Percentiles rank a stretch among this genome's conserved stretches.
Conservation (phyloP, 2,888 invertebrate species). For the Scrobipalpa costella region DNA sequence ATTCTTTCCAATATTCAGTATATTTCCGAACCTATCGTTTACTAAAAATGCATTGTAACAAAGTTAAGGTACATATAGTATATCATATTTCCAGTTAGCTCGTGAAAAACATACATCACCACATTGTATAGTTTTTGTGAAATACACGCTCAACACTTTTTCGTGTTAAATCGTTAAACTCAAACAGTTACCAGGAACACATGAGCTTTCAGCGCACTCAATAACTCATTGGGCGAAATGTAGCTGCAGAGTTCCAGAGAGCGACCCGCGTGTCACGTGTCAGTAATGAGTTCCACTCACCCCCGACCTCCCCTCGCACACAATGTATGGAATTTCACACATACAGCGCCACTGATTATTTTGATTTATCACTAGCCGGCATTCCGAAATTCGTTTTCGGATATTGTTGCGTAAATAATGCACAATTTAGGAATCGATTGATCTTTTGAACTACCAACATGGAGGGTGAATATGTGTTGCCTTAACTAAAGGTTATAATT, state of each 20-base stretch:
- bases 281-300: slow-evolving; percentile 74
- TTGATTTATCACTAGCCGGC: slow-evolving; percentile 61
- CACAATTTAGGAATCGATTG: slow-evolving; percentile 17
- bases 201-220: slow-evolving; percentile 73
- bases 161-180: slow-evolving; percentile 21
- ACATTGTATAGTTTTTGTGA: background rate
- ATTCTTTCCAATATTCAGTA: too few relatives aligned
- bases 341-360: slow-evolving; percentile 69
- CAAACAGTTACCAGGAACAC: slow-evolving; percentile 59
- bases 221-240: slow-evolving; percentile 79
- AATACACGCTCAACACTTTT: background rate
- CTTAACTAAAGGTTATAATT: too few relatives aligned
- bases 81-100: background rate
- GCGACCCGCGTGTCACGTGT: slow-evolving; percentile 75
- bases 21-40: too few relatives aligned
- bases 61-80: too few relatives aligned
- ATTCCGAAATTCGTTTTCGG: slow-evolving; percentile 20
- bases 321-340: slow-evolving; percentile 73
- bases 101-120: background rate
- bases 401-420: slow-evolving; percentile 24
- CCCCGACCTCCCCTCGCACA: slow-evolving; percentile 48
- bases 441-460: slow-evolving; percentile 4
- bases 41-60: too few relatives aligned
- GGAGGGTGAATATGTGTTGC: background rate
- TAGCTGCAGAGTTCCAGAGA: slow-evolving; percentile 57